Evolutionary conservation across 2,113 vertebrate species (phyloP), one percentile per base, ranked within the genome.

Genomic region (Litocranius walleri): DNA sequence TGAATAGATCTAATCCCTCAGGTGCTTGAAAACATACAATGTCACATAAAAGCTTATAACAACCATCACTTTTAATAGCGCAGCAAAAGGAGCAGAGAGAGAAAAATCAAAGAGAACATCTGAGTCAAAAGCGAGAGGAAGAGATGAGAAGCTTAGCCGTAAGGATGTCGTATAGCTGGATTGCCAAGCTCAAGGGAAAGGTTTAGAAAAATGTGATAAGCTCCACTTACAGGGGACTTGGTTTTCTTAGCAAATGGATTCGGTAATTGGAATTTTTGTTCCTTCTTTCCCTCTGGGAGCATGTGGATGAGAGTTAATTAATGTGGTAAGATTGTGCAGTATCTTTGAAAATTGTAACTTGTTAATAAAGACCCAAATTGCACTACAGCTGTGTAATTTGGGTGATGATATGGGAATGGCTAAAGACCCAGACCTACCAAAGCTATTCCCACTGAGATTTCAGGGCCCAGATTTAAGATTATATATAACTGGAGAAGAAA

Each of bases 291-390:
- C 94, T 96, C 64, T 96, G 93, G 83, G 97, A 98, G 33, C 94
- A 9, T 93, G 57, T 96, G 83, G 89, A 95, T 96, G 80, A 97
- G 89, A 97, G 90, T 97, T 98, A 97, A 98, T 98, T 98, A 97
- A 98, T 97, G 83, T 97, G 86, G 78, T 95, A 89, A 96, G 87
- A 95, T 62, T 90, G 74, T 87, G 11, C n/a, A 91, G 78, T 80
- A 86, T 93, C 97, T 97, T 88, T 40, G 71, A 93, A 97, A 97
- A 91, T 74, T 89, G 23, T 80, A 95, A 95, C 82, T 96, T 97
- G 62, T 93, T 94, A 84, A 96, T 81, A 81, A 81, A 95, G 64
- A 91, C 25, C 61, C 57, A 64, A 84, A 97, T 74, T 93, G 59
- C 25, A 29, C 50, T 80, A 48, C n/a, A 83, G 83, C 74, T 96